Base-by-base conservation (phyloP, 1,140 invertebrate genomes). In the Protaetia brevitarsis region DNA sequence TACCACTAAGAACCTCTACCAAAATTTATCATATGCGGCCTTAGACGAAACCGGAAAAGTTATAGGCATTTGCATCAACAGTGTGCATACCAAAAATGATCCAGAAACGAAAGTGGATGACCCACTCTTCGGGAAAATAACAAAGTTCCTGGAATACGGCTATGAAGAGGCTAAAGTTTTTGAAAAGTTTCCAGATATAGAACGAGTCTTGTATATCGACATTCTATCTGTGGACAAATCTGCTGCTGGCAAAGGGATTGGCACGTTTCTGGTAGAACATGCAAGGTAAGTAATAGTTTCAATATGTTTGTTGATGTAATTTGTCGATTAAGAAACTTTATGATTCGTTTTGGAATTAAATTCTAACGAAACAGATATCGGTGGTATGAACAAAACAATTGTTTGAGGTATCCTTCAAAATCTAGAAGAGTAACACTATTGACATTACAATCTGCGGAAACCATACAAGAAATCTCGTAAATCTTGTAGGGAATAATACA, bases 221-320 rank as follows among this genome's bases (percentile, higher is more conserved):
- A 87, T 90, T 66, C 75, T 88, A 2, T 87, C 87, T 2, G 88
- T 89, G 0, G 85, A 89, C 71, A 76, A 76, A 2, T 80, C 79
- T 2, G 88, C 83, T 81, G 77, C 88, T 36, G 88, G 88, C 4
- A 79, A 83, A 66, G 88, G 88, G 16, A 82, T 90, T 3, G 88
- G 83, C 67, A 85, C 84, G 1, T 19, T 51, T 2, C 19, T 51
- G 5, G 41, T 51, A 19, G 2, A 51, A 23, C 41, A 23, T 21
- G 16, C 19, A 2, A 21, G 13, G 41, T 51, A 51, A 51, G 41
- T 23, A 51, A 23, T 51, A n/a, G n/a, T n/a, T n/a, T n/a, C n/a
- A n/a, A n/a, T n/a, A n/a, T n/a, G n/a, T n/a, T n/a, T n/a, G n/a
- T n/a, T n/a, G n/a, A n/a, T n/a, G n/a, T n/a, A n/a, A n/a, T n/a